Base-by-base conservation (phyloP, 2,888 invertebrate species). In the Pogonocherus hispidulus region DNA sequence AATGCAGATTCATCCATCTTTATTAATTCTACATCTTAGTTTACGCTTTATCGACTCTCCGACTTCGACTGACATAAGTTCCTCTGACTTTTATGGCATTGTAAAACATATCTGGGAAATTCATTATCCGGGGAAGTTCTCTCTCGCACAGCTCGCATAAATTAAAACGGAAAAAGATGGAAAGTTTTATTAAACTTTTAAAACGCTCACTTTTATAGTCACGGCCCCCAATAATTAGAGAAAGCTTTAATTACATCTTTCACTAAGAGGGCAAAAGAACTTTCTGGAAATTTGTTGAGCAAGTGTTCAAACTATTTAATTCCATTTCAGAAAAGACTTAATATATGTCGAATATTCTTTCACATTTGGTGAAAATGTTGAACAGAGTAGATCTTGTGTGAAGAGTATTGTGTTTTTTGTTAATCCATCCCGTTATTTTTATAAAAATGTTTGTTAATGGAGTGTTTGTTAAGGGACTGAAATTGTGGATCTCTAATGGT, bases 71-170 rank as follows among this genome's bases (percentile, higher is more conserved):
- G 76, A 79, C 79, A 78, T 78, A 77, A 78, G 77, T 78, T 78
- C 67, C 64, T 54, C 62, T 71, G 79, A 80, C 79, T 81, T 81
- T 80, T 81, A 80, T 78, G 74, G 78, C 76, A 77, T 71, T 79
- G 76, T 79, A 81, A 80, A 79, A 79, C 79, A 80, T 79, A 77
- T 79, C 79, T 77, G 72, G 67, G 74, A 79, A 80, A 81, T 81
- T 80, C 79, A 80, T 80, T 80, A 79, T 77, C 75, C 75, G 49
- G 66, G 70, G 71, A 74, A 70, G 62, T 66, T 44, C 27, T 49
- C 46, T 35, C 68, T 70, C 66, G 56, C 66, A 62, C 37, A 54
- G 41, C 37, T 37, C 59, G 72, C 69, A 69, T 74, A 74, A 72
- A 66, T 72, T 69, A 69, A 56, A 64, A 64, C 54, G 55, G 51